Base-by-base conservation (phyloP, 2,113 vertebrate genomes). In the Romanogobio albipinnatus region DNA sequence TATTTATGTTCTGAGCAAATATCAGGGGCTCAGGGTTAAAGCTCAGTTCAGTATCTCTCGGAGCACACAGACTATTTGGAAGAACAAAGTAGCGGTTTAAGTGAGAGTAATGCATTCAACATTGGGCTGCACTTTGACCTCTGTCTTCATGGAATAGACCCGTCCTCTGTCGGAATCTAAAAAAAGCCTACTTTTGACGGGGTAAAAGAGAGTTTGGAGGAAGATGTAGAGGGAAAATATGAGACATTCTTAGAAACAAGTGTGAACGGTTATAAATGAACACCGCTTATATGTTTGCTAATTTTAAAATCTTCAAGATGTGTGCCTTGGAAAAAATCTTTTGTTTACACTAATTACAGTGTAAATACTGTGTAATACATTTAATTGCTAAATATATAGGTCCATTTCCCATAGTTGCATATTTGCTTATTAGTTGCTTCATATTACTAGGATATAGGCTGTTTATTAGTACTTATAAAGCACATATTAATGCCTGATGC, bases 1-100 rank as follows among this genome's bases (percentile, higher is more conserved):
- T 66, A 71, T 86, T 88, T 84, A 66, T 49, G 29, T 76, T 24
- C 62, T 85, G 62, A 39, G 59, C 85, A 89, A 85, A 78, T 75
- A 89, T 74, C 75, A 39, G 59, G 14, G 61, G 49, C 77, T 75
- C 61, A n/a, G 47, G 74, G 59, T 70, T 68, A 78, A 84, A 78
- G 61, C 83, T 68, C 45, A 5, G 75, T 77, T 85, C 59, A 77
- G 56, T 70, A n/a, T 85, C 81, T 82, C 62, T 62, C 29, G n/a
- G 47, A 76, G 53, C 73, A 51, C 7, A 70, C 39, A 71, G 26
- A 47, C 59, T 70, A 13, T 76, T 78, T 39, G 56, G 64, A 85
- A 70, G 64, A 75, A 59, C 26, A 78, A 71, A 77, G 73, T 71
- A 80, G 53, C 53, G 45, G 84, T 62, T 62, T 79, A 71, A 86